Base-by-base conservation (phyloP, 2,888 invertebrate species). In the Metellina segmentata region DNA sequence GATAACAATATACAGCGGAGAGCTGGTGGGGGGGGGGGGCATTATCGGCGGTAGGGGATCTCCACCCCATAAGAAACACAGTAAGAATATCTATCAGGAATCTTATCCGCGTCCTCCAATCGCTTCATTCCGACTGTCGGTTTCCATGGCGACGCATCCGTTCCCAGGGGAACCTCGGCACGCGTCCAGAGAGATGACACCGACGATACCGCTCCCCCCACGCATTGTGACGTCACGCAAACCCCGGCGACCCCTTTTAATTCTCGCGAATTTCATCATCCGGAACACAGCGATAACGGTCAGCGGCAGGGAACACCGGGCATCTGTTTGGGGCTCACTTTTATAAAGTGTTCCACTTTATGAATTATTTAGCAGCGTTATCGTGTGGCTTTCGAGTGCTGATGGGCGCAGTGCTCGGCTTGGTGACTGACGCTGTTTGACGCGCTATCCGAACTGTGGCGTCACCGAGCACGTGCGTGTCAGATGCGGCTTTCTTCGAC, bases 241-340 rank as follows among this genome's bases (percentile, higher is more conserved):
- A 34, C 34, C 34, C 34, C 34, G 34, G 34, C 81, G 70, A 81
- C 81, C 90, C 85, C 90, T 85, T 91, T 91, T 92, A 88, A 89
- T 92, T 92, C 89, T 34, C 74, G 77, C 85, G 88, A 85, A 88
- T 92, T 74, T 85, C 70, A 70, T 78, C 91, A 92, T 89, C 85
- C 91, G 91, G 78, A 89, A 92, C 91, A 51, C 16, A 7, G 20
- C 19, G 91, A 91, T 91, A 91, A 91, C 81, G 81, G 88, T 88
- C 61, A 88, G 71, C 71, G 51, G 49, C 16, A 52, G 61, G 11
- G 61, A 13, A 61, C 61, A 9, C 13, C 61, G 7, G 61, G 34
- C 34, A 34, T 34, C 61, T 61, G 61, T 11, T 16, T 16, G 61
- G 61, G 61, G 8, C 4, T 34, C 20, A 74, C 11, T 34, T 74